A percentile compares a stretch with the other conserved stretches of the same genome.
phyloP scores from a whole-genome alignment of 2,113 vertebrate species.

The Rousettus leschenaultii region DNA sequence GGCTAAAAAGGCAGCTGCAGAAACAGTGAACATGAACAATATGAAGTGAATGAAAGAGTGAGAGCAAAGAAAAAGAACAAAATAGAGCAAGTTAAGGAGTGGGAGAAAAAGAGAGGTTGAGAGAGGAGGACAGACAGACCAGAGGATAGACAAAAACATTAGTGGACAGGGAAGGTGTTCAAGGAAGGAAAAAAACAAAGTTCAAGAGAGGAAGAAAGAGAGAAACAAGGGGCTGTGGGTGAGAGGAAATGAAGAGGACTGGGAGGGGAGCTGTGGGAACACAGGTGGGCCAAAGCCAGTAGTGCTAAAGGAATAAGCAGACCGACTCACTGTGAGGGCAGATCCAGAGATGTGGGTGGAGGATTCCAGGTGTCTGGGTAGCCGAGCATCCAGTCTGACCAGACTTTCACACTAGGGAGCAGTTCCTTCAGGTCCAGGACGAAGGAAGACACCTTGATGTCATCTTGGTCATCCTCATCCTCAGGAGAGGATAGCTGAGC shows the following conservation, averaged over 20 bases:
- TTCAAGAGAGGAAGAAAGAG: neutral
- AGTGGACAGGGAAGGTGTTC: neutral
- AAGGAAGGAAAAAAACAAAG: neutral
- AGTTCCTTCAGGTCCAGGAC: constrained; percentile 92
- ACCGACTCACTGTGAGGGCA: constrained; percentile 83
- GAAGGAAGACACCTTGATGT: constrained; percentile 93
- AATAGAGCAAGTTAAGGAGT: neutral
- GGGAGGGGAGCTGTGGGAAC: neutral
- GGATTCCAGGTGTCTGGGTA: constrained; percentile 98
- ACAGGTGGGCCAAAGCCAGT: neutral
- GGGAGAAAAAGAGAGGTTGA: neutral
- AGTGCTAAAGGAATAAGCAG: neutral
- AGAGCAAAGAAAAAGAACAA: neutral
- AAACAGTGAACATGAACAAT: neutral
- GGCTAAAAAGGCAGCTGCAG: neutral
- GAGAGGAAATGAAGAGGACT: neutral
- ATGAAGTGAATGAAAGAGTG: neutral
- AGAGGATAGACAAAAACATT: neutral
- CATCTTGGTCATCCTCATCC: constrained; percentile 82
- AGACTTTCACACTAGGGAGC: constrained; percentile 96
- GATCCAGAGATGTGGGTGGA: constrained; percentile 87
- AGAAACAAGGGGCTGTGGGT: neutral
- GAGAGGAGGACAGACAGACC: neutral
- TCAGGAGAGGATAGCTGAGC: constrained; percentile 80
- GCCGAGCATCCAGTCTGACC: constrained; percentile 99